Evolutionary conservation across 2,113 vertebrate genomes (phyloP).

Genomic region (Grantiella picta): DNA sequence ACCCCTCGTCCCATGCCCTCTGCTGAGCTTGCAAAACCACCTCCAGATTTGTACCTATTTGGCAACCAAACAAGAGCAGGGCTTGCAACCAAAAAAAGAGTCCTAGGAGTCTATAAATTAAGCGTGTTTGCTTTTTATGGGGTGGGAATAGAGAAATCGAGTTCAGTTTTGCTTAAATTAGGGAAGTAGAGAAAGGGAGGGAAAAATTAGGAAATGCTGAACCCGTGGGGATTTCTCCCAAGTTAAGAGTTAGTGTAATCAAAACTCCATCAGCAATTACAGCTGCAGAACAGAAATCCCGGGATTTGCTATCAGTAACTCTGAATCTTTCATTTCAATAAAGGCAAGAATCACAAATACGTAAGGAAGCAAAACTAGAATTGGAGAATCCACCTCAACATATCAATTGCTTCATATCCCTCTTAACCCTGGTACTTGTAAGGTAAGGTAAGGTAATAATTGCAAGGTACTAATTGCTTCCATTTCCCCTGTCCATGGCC

Average conservation of each 20-base stretch:
- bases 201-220: background rate
- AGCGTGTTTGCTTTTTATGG: background rate
- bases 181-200: background rate
- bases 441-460: background rate
- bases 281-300: background rate
- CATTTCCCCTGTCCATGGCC: background rate
- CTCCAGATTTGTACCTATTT: background rate
- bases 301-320: background rate
- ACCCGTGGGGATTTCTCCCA: background rate
- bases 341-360: background rate
- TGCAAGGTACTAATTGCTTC: background rate
- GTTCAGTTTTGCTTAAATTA: background rate
- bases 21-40: slow-evolving; percentile 31
- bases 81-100: background rate
- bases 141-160: background rate
- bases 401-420: background rate
- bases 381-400: background rate
- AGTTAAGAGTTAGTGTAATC: background rate
- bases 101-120: background rate
- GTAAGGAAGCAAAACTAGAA: background rate
- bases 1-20: slow-evolving; percentile 53
- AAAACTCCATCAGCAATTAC: background rate
- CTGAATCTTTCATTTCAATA: background rate
- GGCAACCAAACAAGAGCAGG: background rate
- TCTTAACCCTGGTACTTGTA: background rate